Base-by-base conservation (phyloP, 2,113 vertebrate species). In the Rhinolophus sinicus region DNA sequence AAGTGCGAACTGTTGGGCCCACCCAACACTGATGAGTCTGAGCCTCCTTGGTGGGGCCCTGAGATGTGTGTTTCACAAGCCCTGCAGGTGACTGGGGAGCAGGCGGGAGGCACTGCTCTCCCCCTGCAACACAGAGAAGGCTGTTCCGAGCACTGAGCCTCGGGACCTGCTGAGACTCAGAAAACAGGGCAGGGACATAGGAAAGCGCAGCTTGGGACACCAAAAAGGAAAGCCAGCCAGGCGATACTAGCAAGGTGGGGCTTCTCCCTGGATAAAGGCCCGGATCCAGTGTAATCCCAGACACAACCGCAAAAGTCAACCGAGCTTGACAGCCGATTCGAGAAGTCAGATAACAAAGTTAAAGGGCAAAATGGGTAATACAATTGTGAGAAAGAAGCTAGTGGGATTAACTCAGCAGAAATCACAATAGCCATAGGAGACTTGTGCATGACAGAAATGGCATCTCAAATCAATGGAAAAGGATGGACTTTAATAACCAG, bases 31-130 rank as follows among this genome's bases (percentile, higher is more conserved):
- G 2, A 6, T 24, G 1, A 22, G 75, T 30, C 47, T 73, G 67
- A 35, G 33, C 6, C 4, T 21, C 28, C 12, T 6, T n/a, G 26
- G 26, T 5, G 15, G 30, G 24, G 13, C 28, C n/a, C 82, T 4
- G 65, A 1, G 4, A 1, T 2, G 19, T 21, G 6, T 38, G 22
- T 19, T 35, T 30, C 15, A 28, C 18, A 15, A 60, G 60, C 3
- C 4, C n/a, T 7, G 3, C 5, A 11, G 15, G 26, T 0, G 24
- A 1, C 3, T 8, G 2, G 5, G n/a, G 35, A 15, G 47, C 38
- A 12, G 0, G 18, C 8, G 6, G 38, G 50, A 0, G 6, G 8
- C 19, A 1, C 0, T 5, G 4, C 18, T 28, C 33, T 12, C 0
- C 40, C 40, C 5, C 7, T 44, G 40, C 40, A 0, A 16, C 67